A percentile compares a stretch with the other conserved stretches of the same genome.
These are phyloP conservation scores for Bemisia tabaci DNA, from an alignment of 1,140 invertebrate species.

Conservation along the genomic window DNA sequence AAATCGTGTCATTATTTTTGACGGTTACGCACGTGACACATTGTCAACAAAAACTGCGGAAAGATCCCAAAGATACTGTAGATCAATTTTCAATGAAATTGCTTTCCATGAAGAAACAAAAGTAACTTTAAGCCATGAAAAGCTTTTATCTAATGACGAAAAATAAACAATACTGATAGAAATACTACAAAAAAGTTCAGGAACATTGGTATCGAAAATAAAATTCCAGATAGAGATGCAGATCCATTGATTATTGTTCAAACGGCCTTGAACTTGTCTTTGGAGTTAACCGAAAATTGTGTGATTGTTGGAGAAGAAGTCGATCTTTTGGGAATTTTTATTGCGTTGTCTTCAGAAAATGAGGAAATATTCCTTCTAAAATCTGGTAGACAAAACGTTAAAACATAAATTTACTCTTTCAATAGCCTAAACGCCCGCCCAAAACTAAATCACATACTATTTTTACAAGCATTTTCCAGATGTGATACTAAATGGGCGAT, in stretches of 20 bases:
- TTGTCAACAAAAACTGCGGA: slow-evolving; percentile 1
- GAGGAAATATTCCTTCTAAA: slow-evolving; percentile 6
- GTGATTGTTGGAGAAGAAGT: too few relatives aligned
- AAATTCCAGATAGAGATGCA: too few relatives aligned
- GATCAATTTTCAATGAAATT: neutral
- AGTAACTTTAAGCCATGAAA: neutral
- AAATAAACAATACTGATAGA: too few relatives aligned
- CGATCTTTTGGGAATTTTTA: slow-evolving; percentile 15
- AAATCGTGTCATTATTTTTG: slow-evolving; percentile 18
- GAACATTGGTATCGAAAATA: too few relatives aligned
- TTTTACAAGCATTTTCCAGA: slow-evolving; percentile 16
- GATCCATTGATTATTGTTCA: too few relatives aligned
- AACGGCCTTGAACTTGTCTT: too few relatives aligned
- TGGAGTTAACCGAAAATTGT: too few relatives aligned
- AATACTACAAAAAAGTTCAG: too few relatives aligned
- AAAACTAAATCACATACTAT: slow-evolving; percentile 14
- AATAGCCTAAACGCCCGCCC: neutral
- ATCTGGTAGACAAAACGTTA: slow-evolving; percentile 5
- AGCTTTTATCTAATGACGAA: too few relatives aligned
- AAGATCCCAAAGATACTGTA: neutral
- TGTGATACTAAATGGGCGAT: slow-evolving; percentile 18
- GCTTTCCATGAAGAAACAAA: too few relatives aligned
- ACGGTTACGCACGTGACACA: slow-evolving; percentile 13
- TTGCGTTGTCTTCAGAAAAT: slow-evolving; percentile 2
- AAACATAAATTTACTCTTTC: slow-evolving; percentile 2